Conservation (phyloP, 2,797 vertebrate genomes). For the Artibeus lituratus region DNA sequence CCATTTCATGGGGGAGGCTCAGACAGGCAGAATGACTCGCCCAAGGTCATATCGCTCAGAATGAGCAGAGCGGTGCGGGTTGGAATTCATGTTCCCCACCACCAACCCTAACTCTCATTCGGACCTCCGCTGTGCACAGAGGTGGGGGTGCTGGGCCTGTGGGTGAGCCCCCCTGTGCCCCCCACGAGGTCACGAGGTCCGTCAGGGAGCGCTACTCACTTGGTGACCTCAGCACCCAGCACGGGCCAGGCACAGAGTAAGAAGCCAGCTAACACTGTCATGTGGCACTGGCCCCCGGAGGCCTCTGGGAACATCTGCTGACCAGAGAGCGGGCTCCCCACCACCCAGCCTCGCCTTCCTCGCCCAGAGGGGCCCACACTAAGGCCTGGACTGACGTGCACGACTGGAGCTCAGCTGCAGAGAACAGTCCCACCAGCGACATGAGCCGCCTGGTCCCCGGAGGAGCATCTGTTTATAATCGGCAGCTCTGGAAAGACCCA, state of each 20-base stretch:
- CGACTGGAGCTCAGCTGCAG: not conserved
- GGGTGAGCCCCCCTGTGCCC: not conserved
- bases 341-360: not conserved
- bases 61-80: not conserved
- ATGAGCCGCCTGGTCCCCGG: not conserved
- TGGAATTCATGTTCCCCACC: not conserved
- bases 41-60: not conserved
- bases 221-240: not conserved
- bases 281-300: not conserved
- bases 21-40: not conserved
- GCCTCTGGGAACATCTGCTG: not conserved
- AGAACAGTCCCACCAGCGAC: not conserved
- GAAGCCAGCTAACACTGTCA: not conserved
- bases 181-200: fast-evolving
- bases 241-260: not conserved
- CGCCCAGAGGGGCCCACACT: not conserved
- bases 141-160: no score
- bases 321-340: not conserved
- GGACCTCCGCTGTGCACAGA: fast-evolving
- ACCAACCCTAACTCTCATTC: not conserved
- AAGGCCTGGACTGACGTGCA: not conserved
- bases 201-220: not conserved
- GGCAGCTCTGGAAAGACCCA: not conserved
- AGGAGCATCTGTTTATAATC: conserved; percentile 22
- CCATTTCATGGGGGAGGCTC: not conserved